Evolutionary conservation across 30 jellyfish, hydroid and myxozoan genomes (phyloP).

Genomic region (Turritopsis rubra): DNA sequence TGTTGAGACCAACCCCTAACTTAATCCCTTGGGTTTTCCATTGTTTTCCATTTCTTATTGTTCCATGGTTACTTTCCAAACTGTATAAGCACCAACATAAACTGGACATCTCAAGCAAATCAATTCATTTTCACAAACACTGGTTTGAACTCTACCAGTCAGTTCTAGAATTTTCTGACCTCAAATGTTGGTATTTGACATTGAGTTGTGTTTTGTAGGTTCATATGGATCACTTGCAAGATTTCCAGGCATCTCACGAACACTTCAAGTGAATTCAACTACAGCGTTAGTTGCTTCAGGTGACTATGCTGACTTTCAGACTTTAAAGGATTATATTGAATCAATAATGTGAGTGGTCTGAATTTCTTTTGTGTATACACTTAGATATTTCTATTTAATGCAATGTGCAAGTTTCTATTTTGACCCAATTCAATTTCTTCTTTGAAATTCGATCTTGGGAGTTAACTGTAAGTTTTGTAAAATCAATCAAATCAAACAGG

Average conservation of each 20-base stretch:
- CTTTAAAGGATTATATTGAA: constrained; percentile 41
- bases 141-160: no score
- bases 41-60: no score
- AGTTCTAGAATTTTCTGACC: neutral
- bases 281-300: constrained; percentile 91
- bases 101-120: no score
- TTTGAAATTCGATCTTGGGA: no score
- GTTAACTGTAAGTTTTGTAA: no score
- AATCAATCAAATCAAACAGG: no score
- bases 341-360: constrained; percentile 62
- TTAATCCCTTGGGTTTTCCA: no score
- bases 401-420: neutral
- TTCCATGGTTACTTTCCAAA: no score
- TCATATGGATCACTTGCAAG: constrained; percentile 89
- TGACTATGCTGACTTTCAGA: constrained; percentile 86
- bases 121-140: no score
- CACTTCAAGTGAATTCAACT: constrained; percentile 50
- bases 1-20: no score
- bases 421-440: neutral
- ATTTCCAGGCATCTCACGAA: constrained; percentile 75
- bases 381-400: neutral
- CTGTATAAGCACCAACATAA: no score
- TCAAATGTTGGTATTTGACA: neutral
- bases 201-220: constrained; percentile 27
- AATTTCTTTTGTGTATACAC: neutral